A percentile compares a stretch with the other conserved stretches of the same genome.
phyloP scores from a whole-genome alignment of 2,113 vertebrate genomes.

The Tylochromis polylepis region DNA sequence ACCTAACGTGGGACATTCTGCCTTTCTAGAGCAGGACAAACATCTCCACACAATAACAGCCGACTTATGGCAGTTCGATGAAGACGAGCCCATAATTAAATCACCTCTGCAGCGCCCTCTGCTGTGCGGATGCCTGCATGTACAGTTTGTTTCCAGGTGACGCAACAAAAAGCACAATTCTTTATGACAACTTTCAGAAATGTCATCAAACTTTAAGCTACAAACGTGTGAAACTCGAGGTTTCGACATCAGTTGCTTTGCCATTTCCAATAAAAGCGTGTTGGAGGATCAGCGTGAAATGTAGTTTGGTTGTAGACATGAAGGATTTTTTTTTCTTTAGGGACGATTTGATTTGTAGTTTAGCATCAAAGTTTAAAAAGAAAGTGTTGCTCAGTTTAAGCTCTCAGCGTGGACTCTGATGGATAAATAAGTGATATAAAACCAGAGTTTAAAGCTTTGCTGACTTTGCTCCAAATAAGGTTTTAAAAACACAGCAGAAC shows the following conservation, averaged over 20 bases:
- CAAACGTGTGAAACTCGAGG: background rate
- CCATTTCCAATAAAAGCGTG: background rate
- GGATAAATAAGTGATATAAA: background rate
- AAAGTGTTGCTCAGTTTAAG: background rate
- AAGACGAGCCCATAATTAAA: background rate
- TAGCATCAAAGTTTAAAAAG: background rate
- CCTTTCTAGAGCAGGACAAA: too few relatives aligned
- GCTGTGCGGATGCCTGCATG: background rate
- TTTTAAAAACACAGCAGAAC: background rate
- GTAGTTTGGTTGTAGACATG: background rate
- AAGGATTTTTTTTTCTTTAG: background rate
- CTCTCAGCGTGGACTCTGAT: background rate
- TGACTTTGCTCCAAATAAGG: background rate
- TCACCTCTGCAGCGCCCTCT: background rate
- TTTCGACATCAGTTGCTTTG: background rate
- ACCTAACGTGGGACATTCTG: background rate
- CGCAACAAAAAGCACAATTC: background rate
- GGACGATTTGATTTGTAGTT: background rate
- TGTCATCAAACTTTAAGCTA: background rate
- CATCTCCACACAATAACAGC: too few relatives aligned
- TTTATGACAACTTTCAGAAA: background rate
- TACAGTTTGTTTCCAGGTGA: background rate
- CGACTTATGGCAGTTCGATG: fast-evolving
- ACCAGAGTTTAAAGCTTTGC: background rate
- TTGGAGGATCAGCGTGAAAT: fast-evolving